Percentiles rank a stretch among this genome's conserved stretches.
Evolutionary conservation across 1,140 invertebrate genomes (phyloP).

Genomic region (Steinernema feltiae): DNA sequence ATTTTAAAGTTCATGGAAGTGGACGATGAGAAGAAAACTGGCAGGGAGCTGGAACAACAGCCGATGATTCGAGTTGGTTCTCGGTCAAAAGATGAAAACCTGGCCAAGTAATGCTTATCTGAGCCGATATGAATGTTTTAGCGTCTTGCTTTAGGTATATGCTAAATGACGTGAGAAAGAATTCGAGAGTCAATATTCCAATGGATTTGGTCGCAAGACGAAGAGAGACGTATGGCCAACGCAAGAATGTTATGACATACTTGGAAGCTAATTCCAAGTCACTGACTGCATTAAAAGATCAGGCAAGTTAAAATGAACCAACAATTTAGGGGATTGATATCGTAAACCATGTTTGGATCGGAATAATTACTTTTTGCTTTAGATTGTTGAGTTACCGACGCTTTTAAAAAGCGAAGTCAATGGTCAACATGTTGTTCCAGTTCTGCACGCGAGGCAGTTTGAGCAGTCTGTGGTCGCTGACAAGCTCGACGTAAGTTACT

Average conservation of each 20-base stretch:
- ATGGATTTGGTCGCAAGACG: background rate
- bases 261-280: no score
- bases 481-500: background rate
- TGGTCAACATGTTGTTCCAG: no score
- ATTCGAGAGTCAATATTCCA: background rate
- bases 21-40: background rate
- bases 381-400: no score
- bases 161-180: background rate
- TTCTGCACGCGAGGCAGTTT: no score
- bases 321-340: no score
- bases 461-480: no score
- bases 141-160: background rate
- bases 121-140: background rate
- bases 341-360: no score
- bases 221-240: background rate
- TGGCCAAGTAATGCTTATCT: slow-evolving; percentile 25
- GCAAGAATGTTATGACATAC: background rate
- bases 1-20: slow-evolving; percentile 58
- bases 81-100: slow-evolving; percentile 62
- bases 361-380: no score
- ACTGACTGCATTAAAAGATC: no score
- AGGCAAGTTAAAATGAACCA: no score
- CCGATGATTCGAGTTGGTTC: slow-evolving; percentile 69
- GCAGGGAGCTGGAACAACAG: background rate
- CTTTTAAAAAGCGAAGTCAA: no score